Evolutionary conservation across 1,140 invertebrate genomes (phyloP).

Genomic region (Euura lappo): DNA sequence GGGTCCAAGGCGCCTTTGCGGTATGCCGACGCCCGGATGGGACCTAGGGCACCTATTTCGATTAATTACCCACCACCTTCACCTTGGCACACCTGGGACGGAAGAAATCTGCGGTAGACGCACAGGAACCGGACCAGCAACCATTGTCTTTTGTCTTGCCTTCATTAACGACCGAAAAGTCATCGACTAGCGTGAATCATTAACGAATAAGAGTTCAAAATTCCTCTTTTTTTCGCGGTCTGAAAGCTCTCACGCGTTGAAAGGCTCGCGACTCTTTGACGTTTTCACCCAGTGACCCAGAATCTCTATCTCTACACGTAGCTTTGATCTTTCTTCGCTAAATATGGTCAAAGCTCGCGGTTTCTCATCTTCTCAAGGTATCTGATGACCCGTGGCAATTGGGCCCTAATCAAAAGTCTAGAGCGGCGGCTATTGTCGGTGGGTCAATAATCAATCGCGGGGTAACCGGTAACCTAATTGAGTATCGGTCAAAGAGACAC

Average conservation of each 20-base stretch:
- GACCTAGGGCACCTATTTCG: conserved; percentile 40
- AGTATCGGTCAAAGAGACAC: neutral
- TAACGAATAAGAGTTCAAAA: neutral
- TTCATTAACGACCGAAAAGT: neutral
- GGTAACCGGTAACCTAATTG: neutral
- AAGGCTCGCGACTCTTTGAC: neutral
- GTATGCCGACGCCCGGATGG: conserved; percentile 35
- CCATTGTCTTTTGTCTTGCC: neutral
- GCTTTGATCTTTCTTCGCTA: neutral
- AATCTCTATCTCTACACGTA: neutral
- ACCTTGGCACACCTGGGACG: conserved; percentile 45
- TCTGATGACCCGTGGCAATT: no score
- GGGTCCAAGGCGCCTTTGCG: conserved; percentile 44
- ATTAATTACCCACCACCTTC: conserved; percentile 48
- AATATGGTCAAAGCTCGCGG: neutral
- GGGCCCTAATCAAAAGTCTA: neutral
- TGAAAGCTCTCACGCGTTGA: neutral
- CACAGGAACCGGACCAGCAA: neutral
- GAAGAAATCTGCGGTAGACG: conserved; percentile 15
- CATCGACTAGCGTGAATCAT: conserved; percentile 1
- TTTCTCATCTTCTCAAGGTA: no score
- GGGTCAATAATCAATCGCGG: neutral
- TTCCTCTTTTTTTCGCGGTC: neutral
- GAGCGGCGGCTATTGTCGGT: neutral
- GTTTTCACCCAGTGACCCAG: neutral